Evolutionary conservation across 2,113 vertebrate genomes (phyloP), one percentile per base, ranked within the genome.

Genomic region (Gadus chalcogrammus): DNA sequence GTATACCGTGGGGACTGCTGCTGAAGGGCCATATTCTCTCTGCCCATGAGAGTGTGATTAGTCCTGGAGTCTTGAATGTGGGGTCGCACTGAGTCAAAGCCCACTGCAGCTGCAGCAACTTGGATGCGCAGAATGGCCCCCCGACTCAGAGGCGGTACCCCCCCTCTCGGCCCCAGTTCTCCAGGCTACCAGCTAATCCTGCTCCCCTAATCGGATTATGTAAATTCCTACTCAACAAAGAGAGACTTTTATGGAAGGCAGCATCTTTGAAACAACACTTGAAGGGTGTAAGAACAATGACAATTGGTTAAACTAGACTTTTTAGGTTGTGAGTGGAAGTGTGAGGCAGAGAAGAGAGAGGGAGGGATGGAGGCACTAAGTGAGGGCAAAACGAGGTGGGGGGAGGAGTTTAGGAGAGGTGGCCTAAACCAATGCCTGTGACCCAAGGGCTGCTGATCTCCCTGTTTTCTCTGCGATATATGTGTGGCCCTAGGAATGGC

Each of bases 121-220:
- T 92, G 91, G 92, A 92, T 91, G 88, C 91, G 88, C 95, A 97
- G 95, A 97, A 97, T 97, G 95, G 91, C 89, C 92, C 89, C 92
- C 92, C 90, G 88, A 91, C 93, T 96, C 92, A 94, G 93, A 84
- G 92, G 93, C 84, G 88, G 94, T 93, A 94, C 22, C 61, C 22
- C 61, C 13, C 13, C 88, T 91, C 64, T 72, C 90, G 90, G 89
- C 88, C 92, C 88, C 42, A 13, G 81, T 94, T 94, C 93, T 93
- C 93, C 91, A 85, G 90, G 91, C 92, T 91, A 84, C 5, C 86
- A 89, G 90, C 93, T 98, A 99, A 97, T 96, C 94, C 80, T 82
- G 24, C 78, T 74, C 92, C 42, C 81, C 74, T 93, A 98, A 99
- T 98, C 95, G 92, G 96, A 98, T 99, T 98, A 99, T 99, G 97